A percentile compares a stretch with the other conserved stretches of the same genome.
phyloP scores from a whole-genome alignment of 2,113 vertebrate genomes.

The Microcebus griseorufus region DNA sequence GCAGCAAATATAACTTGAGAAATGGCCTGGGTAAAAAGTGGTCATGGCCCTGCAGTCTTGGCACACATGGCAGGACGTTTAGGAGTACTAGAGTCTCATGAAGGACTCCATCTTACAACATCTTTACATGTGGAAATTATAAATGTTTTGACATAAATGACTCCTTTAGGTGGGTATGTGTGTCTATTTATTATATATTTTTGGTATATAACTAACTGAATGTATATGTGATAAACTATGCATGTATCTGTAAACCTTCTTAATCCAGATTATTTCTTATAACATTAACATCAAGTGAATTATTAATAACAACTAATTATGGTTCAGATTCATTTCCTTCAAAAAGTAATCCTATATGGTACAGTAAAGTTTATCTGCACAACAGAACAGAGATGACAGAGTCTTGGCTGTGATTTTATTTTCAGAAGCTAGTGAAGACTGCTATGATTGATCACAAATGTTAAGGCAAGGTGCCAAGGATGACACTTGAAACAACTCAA shows the following conservation, averaged over 20 bases:
- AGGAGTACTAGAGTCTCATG: neutral
- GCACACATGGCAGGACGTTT: neutral
- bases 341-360: neutral
- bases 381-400: neutral
- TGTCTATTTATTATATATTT: neutral
- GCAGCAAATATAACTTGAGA: neutral
- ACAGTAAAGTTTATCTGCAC: conserved; percentile 9
- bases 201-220: neutral
- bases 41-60: neutral
- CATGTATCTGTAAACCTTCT: neutral
- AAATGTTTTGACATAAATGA: neutral
- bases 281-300: neutral
- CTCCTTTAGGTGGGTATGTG: neutral
- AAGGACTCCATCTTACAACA: neutral
- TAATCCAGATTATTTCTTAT: neutral
- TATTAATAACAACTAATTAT: neutral
- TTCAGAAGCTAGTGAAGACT: neutral
- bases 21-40: neutral
- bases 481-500: neutral
- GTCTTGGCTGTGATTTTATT: conserved; percentile 40
- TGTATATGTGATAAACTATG: neutral
- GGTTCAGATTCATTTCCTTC: conserved; percentile 37
- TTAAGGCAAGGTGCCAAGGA: neutral
- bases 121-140: neutral
- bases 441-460: neutral